Evolutionary conservation across 2,888 invertebrate species (phyloP), one percentile per base, ranked within the genome.

Genomic region (Cataglyphis rosenhaueri): DNA sequence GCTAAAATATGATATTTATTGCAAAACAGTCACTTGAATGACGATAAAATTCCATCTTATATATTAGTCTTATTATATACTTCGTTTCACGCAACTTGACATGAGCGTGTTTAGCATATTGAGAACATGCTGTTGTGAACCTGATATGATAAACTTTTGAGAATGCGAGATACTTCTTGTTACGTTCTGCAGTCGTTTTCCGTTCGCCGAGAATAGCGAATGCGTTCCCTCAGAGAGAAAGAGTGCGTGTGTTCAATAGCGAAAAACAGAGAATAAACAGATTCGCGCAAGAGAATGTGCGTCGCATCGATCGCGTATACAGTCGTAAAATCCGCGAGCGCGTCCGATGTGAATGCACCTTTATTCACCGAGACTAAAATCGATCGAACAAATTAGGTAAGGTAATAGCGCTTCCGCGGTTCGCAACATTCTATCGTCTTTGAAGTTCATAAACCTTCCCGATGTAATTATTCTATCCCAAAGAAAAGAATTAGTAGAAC

Each of bases 241-340:
- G 89, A 89, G 66, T 85, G 86, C 86, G 91, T 91, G 90, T 91
- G 90, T 91, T 91, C 90, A 89, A 87, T 88, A 88, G 81, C 85
- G 86, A 81, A 81, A 83, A 86, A 75, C 87, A 15, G 68, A 68
- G 57, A 44, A 57, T 68, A 78, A 85, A 84, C 64, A 84, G 82
- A 89, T 84, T 78, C 62, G 83, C 85, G 82, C 62, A 75, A 70
- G 76, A 66, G 55, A 38, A 35, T 66, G 66, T 57, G 66, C 66
- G 66, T 55, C 18, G 57, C 57, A 68, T 6, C 18, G 55, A 59
- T 75, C 32, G 65, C 41, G 41, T 62, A 81, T 71, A 38, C 15
- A 48, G 12, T 70, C 32, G 38, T 59, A 41, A 73, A 55, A 73
- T 38, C 3, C 29, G 21, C 12, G 21, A 55, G 84, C 84, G 86